Percentiles rank a stretch among this genome's conserved stretches.
phyloP scores from a whole-genome alignment of 2,797 vertebrate genomes.

The Typhlichthys subterraneus region DNA sequence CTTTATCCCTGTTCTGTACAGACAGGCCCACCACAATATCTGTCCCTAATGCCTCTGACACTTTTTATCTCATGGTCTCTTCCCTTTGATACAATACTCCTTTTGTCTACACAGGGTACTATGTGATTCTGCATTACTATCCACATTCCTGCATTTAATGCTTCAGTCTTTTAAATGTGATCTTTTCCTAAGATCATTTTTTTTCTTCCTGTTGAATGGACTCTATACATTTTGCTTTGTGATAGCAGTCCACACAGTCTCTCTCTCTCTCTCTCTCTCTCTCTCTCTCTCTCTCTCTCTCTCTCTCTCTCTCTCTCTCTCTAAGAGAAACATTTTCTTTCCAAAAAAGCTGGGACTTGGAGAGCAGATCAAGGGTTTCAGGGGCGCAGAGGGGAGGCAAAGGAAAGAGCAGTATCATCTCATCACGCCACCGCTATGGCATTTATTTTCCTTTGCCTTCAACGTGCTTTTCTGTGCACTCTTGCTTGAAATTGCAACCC shows the following conservation, averaged over 20 bases:
- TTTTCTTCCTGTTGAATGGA: constrained; percentile 3
- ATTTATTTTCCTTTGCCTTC: constrained; percentile 56
- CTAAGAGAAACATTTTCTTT: constrained; percentile 31
- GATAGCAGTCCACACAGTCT: constrained; percentile 36
- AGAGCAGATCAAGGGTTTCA: constrained; percentile 40
- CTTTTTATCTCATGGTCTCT: constrained; percentile 1
- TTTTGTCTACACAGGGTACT: not conserved
- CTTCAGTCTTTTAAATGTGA: constrained; percentile 18
- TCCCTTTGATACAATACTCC: constrained; percentile 3
- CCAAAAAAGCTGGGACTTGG: constrained; percentile 31
- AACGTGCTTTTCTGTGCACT: constrained; percentile 42
- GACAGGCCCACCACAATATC: not conserved
- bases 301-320: constrained; percentile 26
- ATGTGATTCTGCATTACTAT: not conserved
- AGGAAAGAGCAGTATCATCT: constrained; percentile 38
- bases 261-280: constrained; percentile 11
- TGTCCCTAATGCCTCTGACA: not conserved
- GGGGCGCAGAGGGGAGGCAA: not conserved
- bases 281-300: constrained; percentile 9
- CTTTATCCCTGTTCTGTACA: not conserved
- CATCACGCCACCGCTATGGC: constrained; percentile 43
- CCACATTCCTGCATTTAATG: not conserved
- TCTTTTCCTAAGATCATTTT: not conserved
- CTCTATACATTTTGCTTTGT: constrained; percentile 33
- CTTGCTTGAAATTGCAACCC: constrained; percentile 47